Conservation (phyloP, 2,113 vertebrate species). For the Pelvicachromis taeniatus region DNA sequence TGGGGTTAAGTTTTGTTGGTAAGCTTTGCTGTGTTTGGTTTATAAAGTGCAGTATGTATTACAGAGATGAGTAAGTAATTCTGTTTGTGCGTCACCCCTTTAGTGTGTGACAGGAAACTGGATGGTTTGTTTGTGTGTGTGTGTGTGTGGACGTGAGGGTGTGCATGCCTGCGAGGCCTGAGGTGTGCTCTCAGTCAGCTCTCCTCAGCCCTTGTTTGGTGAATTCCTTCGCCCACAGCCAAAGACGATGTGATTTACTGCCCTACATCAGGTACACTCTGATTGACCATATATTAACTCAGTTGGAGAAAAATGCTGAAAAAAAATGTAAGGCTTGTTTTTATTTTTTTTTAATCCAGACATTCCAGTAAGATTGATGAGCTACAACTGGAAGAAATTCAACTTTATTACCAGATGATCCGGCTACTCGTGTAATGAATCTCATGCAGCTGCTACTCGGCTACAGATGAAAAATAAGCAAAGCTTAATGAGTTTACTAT, state of each 20-base stretch:
- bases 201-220: conserved; percentile 65
- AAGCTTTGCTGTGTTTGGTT: not conserved
- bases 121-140: not conserved
- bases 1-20: not conserved
- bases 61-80: not conserved
- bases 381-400: not conserved
- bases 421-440: not conserved
- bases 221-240: conserved; percentile 46
- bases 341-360: not conserved
- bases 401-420: not conserved
- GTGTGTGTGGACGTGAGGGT: not conserved
- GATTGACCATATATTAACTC: conserved; percentile 18
- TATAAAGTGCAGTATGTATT: not conserved
- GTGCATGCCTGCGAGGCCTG: not conserved
- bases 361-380: conserved; percentile 15
- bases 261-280: conserved; percentile 29
- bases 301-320: not conserved
- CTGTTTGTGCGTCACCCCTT: not conserved
- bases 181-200: not conserved
- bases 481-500: not conserved
- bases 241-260: conserved; percentile 39
- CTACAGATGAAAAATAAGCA: not conserved
- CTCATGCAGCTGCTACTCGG: not conserved
- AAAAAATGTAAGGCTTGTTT: not conserved
- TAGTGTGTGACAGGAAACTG: not conserved